Percentiles rank a stretch among this genome's conserved stretches.
These are phyloP conservation scores for Agrilus planipennis DNA, from an alignment of 1,140 invertebrate genomes.

Conservation along the genomic window DNA sequence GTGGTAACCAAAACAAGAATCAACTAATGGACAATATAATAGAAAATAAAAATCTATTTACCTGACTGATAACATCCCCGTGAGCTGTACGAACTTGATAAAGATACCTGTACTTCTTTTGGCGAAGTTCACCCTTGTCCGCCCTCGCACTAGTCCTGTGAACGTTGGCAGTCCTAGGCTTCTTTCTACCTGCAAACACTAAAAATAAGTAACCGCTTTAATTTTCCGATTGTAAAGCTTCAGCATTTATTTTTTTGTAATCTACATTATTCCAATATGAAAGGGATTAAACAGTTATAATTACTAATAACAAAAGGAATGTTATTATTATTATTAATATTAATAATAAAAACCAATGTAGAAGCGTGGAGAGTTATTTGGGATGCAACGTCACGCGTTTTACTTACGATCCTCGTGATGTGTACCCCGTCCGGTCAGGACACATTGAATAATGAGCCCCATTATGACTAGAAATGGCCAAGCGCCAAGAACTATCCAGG, in stretches of 20 bases:
- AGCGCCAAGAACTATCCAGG: constrained; percentile 58
- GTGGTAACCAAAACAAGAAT: too few relatives aligned
- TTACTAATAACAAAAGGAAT: too few relatives aligned
- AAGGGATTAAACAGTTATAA: too few relatives aligned
- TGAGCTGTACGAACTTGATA: constrained; percentile 81
- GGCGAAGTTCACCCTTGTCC: constrained; percentile 60
- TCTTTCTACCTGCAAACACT: constrained; percentile 29
- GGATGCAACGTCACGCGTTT: too few relatives aligned
- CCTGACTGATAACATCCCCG: constrained; percentile 82
- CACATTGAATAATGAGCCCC: constrained; percentile 55
- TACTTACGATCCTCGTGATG: constrained; percentile 49
- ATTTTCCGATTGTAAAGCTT: too few relatives aligned
- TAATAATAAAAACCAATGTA: too few relatives aligned
- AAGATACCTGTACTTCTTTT: constrained; percentile 75
- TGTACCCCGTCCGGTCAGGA: constrained; percentile 56
- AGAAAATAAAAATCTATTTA: too few relatives aligned
- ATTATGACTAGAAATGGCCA: constrained; percentile 61
- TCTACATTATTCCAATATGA: too few relatives aligned
- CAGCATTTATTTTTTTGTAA: too few relatives aligned
- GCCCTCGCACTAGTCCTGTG: constrained; percentile 48
- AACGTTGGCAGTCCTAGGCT: constrained; percentile 27
- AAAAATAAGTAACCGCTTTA: constrained; percentile 4
- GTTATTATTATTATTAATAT: too few relatives aligned
- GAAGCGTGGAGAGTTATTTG: too few relatives aligned
- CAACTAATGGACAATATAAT: too few relatives aligned